These are phyloP conservation scores for Lutraria lutraria DNA, from an alignment of 2,888 invertebrate genomes.

Conservation along the genomic window DNA sequence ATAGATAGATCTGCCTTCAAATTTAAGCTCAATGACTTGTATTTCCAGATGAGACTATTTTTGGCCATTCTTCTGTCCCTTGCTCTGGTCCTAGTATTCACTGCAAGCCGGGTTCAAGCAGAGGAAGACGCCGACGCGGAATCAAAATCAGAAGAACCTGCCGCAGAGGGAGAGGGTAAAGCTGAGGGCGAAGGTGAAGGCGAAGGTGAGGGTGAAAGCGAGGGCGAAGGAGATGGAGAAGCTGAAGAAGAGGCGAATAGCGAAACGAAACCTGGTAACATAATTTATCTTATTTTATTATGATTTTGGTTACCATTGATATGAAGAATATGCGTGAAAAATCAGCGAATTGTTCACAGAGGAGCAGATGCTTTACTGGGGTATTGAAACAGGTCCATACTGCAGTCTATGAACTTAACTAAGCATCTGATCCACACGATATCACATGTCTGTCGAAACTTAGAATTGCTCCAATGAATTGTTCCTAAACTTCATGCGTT, in stretches of 20 bases:
- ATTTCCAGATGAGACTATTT: constrained; percentile 18
- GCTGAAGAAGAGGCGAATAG: too few relatives aligned
- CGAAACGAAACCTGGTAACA: background rate
- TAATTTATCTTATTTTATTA: background rate
- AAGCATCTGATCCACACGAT: background rate
- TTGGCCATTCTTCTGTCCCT: constrained; percentile 4
- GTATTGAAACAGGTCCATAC: background rate
- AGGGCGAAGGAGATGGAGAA: background rate
- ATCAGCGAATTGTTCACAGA: background rate
- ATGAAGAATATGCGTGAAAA: background rate
- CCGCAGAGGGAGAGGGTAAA: background rate
- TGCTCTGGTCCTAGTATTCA: constrained; percentile 3
- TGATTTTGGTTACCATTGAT: background rate
- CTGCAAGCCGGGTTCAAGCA: constrained; percentile 12
- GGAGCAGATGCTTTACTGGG: background rate
- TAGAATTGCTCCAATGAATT: background rate
- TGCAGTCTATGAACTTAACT: background rate
- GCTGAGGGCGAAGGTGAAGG: background rate
- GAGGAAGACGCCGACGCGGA: constrained; percentile 12
- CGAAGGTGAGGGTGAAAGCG: background rate
- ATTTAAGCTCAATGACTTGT: background rate
- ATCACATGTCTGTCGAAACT: background rate
- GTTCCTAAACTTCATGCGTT: background rate
- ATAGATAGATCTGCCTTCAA: too few relatives aligned
- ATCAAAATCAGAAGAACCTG: background rate